Conservation (phyloP, 23 tunicate species). For the Ciona savignyi region DNA sequence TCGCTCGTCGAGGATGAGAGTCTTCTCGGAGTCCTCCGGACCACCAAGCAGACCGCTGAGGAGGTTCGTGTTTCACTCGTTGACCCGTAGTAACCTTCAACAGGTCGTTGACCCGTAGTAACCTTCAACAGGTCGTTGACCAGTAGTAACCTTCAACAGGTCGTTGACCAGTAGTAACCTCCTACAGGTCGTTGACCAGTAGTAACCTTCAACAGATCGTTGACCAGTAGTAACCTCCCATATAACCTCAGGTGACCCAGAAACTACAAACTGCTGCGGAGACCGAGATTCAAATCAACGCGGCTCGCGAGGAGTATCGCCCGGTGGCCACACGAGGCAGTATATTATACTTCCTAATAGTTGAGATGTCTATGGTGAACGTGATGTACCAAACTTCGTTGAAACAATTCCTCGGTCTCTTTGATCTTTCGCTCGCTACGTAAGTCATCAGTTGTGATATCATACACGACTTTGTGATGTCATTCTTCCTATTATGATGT, state of each 20-base stretch:
- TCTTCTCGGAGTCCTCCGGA: conserved; percentile 56
- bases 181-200: too few relatives aligned
- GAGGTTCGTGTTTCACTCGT: conserved; percentile 27
- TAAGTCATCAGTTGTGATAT: conserved; percentile 15
- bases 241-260: conserved; percentile 64
- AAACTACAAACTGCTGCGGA: conserved; percentile 89
- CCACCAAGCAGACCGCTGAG: conserved; percentile 77
- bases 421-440: conserved; percentile 73
- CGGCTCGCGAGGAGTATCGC: conserved; percentile 85
- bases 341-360: conserved; percentile 77
- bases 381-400: conserved; percentile 96
- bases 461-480: too few relatives aligned
- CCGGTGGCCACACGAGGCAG: conserved; percentile 87
- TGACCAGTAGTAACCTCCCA: too few relatives aligned
- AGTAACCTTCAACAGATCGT: too few relatives aligned
- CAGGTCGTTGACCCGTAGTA: too few relatives aligned
- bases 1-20: conserved; percentile 90
- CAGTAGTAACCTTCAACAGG: too few relatives aligned
- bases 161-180: too few relatives aligned
- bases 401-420: conserved; percentile 87
- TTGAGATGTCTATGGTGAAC: conserved; percentile 98
- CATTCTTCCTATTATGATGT: background rate
- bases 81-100: background rate
- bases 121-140: too few relatives aligned
- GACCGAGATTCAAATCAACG: conserved; percentile 87